Conservation (phyloP, 2,113 vertebrate species). For the Drymodes brunneopygia region DNA sequence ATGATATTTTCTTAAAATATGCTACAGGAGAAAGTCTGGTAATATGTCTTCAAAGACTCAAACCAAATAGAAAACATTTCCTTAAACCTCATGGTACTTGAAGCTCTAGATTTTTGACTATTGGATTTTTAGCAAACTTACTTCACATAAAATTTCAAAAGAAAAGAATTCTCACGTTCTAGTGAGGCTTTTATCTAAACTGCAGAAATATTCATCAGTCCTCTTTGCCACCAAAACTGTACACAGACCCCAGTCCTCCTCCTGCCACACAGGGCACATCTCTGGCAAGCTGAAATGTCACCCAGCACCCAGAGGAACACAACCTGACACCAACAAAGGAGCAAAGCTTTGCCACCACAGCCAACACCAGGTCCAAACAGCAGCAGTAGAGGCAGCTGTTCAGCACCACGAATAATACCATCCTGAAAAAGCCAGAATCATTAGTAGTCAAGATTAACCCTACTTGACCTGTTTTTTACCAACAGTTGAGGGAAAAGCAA, state of each 20-base stretch:
- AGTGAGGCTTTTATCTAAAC: background rate
- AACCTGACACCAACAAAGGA: background rate
- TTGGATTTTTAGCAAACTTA: background rate
- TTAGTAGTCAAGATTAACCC: background rate
- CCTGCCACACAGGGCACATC: background rate
- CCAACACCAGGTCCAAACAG: background rate
- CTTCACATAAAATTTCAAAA: background rate
- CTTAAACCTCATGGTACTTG: background rate
- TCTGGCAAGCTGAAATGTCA: background rate
- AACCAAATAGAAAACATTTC: background rate
- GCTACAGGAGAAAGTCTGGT: background rate
- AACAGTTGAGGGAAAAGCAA: background rate
- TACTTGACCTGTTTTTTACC: background rate
- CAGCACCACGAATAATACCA: background rate
- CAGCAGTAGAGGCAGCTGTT: background rate
- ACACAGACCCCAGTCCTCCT: background rate
- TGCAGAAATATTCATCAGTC: background rate
- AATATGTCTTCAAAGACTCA: background rate
- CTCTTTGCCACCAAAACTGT: background rate
- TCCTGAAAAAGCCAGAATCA: background rate
- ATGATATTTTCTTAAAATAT: background rate
- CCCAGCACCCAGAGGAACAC: background rate
- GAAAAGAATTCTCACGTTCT: background rate
- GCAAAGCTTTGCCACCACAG: background rate
- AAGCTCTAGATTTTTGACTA: background rate